Conservation (phyloP, 2,888 invertebrate species). For the Lasioglossum marginatum region DNA sequence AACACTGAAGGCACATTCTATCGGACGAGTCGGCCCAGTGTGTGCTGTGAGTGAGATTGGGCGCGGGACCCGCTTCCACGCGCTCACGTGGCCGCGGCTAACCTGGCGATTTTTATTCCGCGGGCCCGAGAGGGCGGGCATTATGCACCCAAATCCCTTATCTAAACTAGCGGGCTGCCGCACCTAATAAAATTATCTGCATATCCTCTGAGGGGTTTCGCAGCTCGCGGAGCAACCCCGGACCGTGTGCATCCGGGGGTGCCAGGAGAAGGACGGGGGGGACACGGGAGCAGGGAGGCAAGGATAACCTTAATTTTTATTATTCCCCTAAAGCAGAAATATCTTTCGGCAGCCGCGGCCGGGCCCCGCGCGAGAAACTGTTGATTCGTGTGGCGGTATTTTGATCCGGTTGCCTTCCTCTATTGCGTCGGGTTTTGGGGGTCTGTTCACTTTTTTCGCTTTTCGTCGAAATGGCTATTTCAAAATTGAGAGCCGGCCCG, state of each 20-base stretch:
- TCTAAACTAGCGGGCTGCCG: constrained; percentile 63
- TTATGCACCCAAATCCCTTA: constrained; percentile 80
- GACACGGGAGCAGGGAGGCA: constrained; percentile 37
- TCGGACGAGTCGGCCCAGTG: constrained; percentile 97
- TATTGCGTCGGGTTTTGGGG: constrained; percentile 92
- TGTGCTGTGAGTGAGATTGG: constrained; percentile 88
- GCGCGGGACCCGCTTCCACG: constrained; percentile 83
- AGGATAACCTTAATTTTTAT: constrained; percentile 61
- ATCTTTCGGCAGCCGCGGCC: constrained; percentile 80
- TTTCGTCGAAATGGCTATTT: constrained; percentile 88
- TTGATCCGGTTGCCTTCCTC: constrained; percentile 86
- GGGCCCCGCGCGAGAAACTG: constrained; percentile 84
- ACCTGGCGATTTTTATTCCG: constrained; percentile 68
- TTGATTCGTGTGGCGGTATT: constrained; percentile 84
- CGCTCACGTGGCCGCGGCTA: constrained; percentile 77
- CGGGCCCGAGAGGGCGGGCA: constrained; percentile 73
- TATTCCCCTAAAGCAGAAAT: constrained; percentile 64
- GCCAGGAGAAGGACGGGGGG: constrained; percentile 28
- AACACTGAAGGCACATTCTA: constrained; percentile 97
- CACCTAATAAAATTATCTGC: constrained; percentile 66
- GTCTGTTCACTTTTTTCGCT: constrained; percentile 85
- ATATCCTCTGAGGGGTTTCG: constrained; percentile 60
- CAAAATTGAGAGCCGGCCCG: constrained; percentile 89
- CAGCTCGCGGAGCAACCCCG: constrained; percentile 48
- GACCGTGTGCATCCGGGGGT: constrained; percentile 28